Conservation (phyloP, 2,113 vertebrate species). For the Copsychus sechellarum region DNA sequence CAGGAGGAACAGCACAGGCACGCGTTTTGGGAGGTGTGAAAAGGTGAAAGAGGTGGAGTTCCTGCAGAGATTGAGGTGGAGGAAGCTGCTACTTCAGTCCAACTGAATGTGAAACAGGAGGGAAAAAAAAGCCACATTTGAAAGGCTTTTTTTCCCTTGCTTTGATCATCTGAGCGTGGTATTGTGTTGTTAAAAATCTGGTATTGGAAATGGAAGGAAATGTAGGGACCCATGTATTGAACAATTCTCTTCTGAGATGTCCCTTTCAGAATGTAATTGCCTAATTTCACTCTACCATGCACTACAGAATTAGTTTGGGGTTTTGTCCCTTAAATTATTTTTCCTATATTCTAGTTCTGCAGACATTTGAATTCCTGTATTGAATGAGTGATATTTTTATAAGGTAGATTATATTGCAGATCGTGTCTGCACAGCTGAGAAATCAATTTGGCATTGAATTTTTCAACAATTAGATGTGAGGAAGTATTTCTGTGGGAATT, state of each 20-base stretch:
- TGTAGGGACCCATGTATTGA: neutral
- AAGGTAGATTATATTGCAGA: neutral
- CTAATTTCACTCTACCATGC: neutral
- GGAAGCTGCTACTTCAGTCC: neutral
- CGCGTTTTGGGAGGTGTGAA: fast-evolving
- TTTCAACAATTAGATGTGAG: neutral
- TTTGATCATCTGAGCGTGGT: neutral
- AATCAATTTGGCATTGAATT: neutral
- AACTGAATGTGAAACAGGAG: neutral
- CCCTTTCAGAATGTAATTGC: slow-evolving; percentile 5
- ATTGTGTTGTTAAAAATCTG: neutral
- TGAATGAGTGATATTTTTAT: neutral
- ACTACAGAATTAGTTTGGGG: neutral
- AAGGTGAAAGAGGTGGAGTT: neutral
- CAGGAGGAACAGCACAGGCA: fast-evolving
- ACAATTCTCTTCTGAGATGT: neutral
- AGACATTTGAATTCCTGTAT: neutral
- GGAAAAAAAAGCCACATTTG: neutral
- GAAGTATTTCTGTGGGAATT: neutral
- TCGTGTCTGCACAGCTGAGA: neutral
- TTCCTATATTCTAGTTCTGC: neutral
- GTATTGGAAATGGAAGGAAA: neutral
- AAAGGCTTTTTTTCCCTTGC: neutral
- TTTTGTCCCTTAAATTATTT: neutral
- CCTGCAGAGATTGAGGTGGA: neutral